A percentile compares a stretch with the other conserved stretches of the same genome.
Conservation (phyloP, 2,888 invertebrate species). For the Drosophila acutilabella region DNA sequence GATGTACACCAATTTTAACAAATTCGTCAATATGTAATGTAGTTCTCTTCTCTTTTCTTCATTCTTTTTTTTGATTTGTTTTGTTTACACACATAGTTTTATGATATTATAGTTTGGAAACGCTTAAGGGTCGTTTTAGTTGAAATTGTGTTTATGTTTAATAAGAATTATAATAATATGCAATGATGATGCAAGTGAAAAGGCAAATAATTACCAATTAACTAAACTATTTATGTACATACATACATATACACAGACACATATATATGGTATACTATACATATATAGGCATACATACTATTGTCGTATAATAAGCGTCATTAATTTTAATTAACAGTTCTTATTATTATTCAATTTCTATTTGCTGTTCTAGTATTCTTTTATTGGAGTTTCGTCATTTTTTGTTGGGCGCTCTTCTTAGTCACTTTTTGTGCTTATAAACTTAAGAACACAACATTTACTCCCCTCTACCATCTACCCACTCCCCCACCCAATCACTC, state of each 20-base stretch:
- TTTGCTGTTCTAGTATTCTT: conserved; percentile 51
- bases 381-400: conserved; percentile 24
- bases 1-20: conserved; percentile 21
- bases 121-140: conserved; percentile 64
- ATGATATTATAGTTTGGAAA: conserved; percentile 54
- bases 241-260: conserved; percentile 23
- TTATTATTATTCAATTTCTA: conserved; percentile 26
- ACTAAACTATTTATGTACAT: conserved; percentile 37
- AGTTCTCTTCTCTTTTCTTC: background rate
- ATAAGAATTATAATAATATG: conserved; percentile 8
- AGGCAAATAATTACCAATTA: conserved; percentile 68
- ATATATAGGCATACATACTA: conserved; percentile 29
- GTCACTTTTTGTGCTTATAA: conserved; percentile 69
- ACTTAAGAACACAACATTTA: conserved; percentile 38
- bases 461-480: background rate
- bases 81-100: conserved; percentile 12
- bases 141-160: conserved; percentile 65
- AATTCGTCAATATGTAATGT: conserved; percentile 27
- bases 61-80: conserved; percentile 2
- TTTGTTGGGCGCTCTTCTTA: conserved; percentile 61
- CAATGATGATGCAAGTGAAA: conserved; percentile 58
- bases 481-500: background rate
- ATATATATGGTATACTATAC: conserved; percentile 5
- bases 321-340: conserved; percentile 39
- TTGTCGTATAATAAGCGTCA: conserved; percentile 26